Conservation (phyloP, 1,140 invertebrate species). For the Rhizoglyphus robini region DNA sequence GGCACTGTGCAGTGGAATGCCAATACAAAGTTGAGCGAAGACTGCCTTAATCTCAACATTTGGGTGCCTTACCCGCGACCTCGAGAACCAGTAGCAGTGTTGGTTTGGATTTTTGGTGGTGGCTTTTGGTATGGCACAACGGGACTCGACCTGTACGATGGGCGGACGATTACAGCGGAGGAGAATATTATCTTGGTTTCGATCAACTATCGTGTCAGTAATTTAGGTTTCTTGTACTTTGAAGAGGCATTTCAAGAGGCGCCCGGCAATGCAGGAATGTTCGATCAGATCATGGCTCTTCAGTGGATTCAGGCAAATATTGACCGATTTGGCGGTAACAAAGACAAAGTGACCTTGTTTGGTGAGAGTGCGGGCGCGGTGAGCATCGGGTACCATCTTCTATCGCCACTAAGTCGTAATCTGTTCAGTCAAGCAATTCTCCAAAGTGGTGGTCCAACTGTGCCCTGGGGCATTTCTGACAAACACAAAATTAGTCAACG, state of each 20-base stretch:
- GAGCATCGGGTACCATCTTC: slow-evolving; percentile 75
- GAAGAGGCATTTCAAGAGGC: slow-evolving; percentile 57
- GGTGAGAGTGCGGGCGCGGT: slow-evolving; percentile 91
- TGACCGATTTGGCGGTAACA: slow-evolving; percentile 79
- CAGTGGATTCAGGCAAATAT: slow-evolving; percentile 91
- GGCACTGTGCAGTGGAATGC: slow-evolving; percentile 86
- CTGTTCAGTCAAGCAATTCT: slow-evolving; percentile 57
- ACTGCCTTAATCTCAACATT: slow-evolving; percentile 93
- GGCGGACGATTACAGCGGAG: slow-evolving; percentile 65
- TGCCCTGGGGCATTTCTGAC: slow-evolving; percentile 80
- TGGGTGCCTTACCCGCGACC: slow-evolving; percentile 48
- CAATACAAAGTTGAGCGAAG: slow-evolving; percentile 77
- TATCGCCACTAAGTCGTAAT: slow-evolving; percentile 67
- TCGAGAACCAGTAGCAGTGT: slow-evolving; percentile 49
- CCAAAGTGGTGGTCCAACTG: slow-evolving; percentile 49
- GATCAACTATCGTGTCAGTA: slow-evolving; percentile 85
- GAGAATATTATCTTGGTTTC: slow-evolving; percentile 84
- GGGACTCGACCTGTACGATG: slow-evolving; percentile 78
- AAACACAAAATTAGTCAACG: slow-evolving; percentile 59
- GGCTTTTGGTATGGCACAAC: slow-evolving; percentile 77
- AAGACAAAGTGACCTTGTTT: slow-evolving; percentile 83
- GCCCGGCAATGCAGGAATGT: slow-evolving; percentile 85
- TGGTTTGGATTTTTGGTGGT: slow-evolving; percentile 94
- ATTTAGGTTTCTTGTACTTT: slow-evolving; percentile 83
- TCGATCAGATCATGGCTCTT: slow-evolving; percentile 83